Evolutionary conservation across 92 coral and sea anemone species (phyloP).

Genomic region (Porites lobata): DNA sequence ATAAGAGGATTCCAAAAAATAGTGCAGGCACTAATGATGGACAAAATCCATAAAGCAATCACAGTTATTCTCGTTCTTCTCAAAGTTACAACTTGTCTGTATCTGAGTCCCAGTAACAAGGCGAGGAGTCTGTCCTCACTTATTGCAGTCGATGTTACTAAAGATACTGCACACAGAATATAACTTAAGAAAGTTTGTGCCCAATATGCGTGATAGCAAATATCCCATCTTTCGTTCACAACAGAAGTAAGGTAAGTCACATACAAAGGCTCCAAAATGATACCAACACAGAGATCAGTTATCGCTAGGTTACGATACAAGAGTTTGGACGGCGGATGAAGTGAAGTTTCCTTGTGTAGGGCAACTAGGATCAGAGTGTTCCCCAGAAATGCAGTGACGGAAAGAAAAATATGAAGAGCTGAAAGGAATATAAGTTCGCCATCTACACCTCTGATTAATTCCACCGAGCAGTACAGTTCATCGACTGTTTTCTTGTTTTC

Average conservation of each 20-base stretch:
- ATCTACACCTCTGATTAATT: too few species aligned
- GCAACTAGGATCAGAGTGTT: constrained; percentile 19
- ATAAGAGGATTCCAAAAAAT: too few species aligned
- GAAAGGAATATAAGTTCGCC: too few species aligned
- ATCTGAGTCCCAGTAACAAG: not conserved
- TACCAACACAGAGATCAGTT: not conserved
- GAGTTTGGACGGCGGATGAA: constrained; percentile 36
- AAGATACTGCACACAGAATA: not conserved
- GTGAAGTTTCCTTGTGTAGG: not conserved
- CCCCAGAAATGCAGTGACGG: constrained; percentile 22
- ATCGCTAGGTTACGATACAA: not conserved
- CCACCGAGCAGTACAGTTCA: too few species aligned
- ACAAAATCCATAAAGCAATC: too few species aligned
- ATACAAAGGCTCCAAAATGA: not conserved
- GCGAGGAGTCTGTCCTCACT: constrained; percentile 31
- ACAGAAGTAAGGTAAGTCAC: too few species aligned
- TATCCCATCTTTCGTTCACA: too few species aligned
- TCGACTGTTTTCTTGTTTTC: too few species aligned
- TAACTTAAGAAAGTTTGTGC: too few species aligned
- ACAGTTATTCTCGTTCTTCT: too few species aligned
- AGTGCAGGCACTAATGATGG: too few species aligned
- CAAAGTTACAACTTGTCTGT: constrained; percentile 28
- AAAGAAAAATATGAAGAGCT: not conserved
- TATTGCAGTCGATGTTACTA: not conserved
- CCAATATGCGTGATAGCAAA: too few species aligned